A percentile compares a stretch with the other conserved stretches of the same genome.
phyloP scores from a whole-genome alignment of 2,888 invertebrate species.

The Iphiclides podalirius region DNA sequence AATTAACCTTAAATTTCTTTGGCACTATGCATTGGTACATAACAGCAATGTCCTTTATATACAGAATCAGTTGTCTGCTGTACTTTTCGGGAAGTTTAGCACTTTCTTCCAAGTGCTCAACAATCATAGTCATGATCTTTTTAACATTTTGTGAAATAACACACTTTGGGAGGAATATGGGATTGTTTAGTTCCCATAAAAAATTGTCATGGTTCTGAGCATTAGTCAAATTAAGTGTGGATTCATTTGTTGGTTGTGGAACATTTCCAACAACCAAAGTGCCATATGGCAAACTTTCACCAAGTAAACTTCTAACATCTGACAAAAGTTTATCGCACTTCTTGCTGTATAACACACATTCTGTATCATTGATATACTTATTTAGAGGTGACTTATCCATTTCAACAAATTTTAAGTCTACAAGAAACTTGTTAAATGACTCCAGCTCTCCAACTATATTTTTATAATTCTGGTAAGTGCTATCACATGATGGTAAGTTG shows the following conservation, averaged over 20 bases:
- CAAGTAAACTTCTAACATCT: slow-evolving; percentile 55
- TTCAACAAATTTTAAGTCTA: slow-evolving; percentile 68
- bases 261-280: slow-evolving; percentile 51
- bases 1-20: slow-evolving; percentile 61
- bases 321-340: slow-evolving; percentile 68
- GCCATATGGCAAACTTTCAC: slow-evolving; percentile 58
- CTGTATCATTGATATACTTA: slow-evolving; percentile 65
- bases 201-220: slow-evolving; percentile 33
- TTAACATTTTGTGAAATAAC: slow-evolving; percentile 65
- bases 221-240: slow-evolving; percentile 46
- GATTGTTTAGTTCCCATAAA: slow-evolving; percentile 55
- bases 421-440: slow-evolving; percentile 66
- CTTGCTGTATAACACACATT: slow-evolving; percentile 67
- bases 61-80: slow-evolving; percentile 53
- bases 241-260: slow-evolving; percentile 42
- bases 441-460: slow-evolving; percentile 65
- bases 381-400: slow-evolving; percentile 59
- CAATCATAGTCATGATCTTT: slow-evolving; percentile 55
- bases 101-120: slow-evolving; percentile 66
- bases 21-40: slow-evolving; percentile 70
- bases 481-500: slow-evolving; percentile 64
- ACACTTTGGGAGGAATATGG: slow-evolving; percentile 66
- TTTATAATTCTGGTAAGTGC: slow-evolving; percentile 61
- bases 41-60: slow-evolving; percentile 65
- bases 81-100: slow-evolving; percentile 60